phyloP scores from a whole-genome alignment of 2,888 invertebrate species.

The Yponomeuta cagnagella region DNA sequence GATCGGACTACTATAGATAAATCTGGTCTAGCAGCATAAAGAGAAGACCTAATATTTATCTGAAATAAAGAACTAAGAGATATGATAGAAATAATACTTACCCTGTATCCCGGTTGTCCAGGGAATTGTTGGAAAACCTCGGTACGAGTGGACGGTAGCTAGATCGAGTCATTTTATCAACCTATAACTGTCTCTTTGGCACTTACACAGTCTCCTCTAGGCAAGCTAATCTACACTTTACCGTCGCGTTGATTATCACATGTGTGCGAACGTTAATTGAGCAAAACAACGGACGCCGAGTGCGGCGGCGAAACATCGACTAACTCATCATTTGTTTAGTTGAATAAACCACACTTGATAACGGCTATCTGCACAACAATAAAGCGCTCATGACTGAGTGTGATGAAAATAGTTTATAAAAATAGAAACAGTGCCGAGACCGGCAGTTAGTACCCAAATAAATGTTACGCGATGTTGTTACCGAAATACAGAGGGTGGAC shows the following conservation, averaged over 20 bases:
- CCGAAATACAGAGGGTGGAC: conserved; percentile 1
- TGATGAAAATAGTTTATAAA: not conserved
- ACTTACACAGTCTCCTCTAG: not conserved
- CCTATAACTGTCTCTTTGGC: conserved; percentile 7
- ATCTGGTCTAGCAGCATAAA: too few species aligned
- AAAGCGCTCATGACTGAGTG: conserved; percentile 23
- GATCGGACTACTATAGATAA: not conserved
- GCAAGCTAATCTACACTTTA: not conserved
- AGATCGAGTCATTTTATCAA: conserved; percentile 56
- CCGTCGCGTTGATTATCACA: not conserved
- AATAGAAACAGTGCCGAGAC: not conserved
- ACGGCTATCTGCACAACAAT: conserved; percentile 38
- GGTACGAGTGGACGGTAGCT: conserved; percentile 65
- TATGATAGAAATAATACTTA: conserved; percentile 32
- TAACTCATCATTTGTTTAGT: conserved; percentile 43
- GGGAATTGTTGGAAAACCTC: conserved; percentile 55
- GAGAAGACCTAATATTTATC: too few species aligned
- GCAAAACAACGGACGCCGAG: conserved; percentile 42
- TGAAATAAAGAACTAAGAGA: too few species aligned
- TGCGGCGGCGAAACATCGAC: conserved; percentile 40
- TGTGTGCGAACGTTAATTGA: conserved; percentile 28
- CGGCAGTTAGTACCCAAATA: not conserved
- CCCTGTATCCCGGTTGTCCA: conserved; percentile 58
- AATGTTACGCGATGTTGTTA: not conserved
- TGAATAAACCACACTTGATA: conserved; percentile 26